Base-by-base conservation (phyloP, 2,888 invertebrate species). In the Alentia gelatinosa region DNA sequence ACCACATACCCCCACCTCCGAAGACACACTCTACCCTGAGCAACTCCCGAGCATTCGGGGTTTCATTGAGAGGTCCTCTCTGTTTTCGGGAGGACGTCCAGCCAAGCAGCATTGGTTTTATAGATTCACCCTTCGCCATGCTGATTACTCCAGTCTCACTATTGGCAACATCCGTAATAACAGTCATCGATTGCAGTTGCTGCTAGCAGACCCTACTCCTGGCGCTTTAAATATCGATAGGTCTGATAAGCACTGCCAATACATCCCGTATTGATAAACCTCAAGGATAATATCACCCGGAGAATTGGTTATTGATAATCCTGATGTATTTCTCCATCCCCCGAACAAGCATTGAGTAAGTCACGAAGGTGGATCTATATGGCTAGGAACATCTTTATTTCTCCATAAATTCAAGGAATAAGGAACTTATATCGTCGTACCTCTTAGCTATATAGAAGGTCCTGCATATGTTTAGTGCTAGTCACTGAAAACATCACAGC, bases 251-350 rank as follows among this genome's bases (percentile, higher is more conserved):
- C 39, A 35, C 79, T 37, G 79, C 79, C 79, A 79, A 79, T 79
- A 79, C 79, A 79, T 79, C n/a, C 37, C 79, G 15, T 39, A 79
- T 79, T 79, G 79, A 79, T 39, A 39, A 26, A 79, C 35, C 23
- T 12, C 23, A 26, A 23, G 79, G 79, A 39, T 79, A 79, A 79
- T 79, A 79, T 79, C 79, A 35, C 79, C 39, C 37, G 39, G 23
- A 79, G 79, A 79, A 79, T 79, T 79, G 79, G 79, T 39, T 79
- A 79, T 79, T 79, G 79, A 79, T 79, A 79, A 79, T 79, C 79
- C 79, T 33, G 23, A 35, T 4, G 79, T 39, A 79, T 39, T 79
- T 79, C 39, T 79, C 79, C 23, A 15, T 26, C 19, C 79, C 1
- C 68, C 30, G 19, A 56, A 9, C 47, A 42, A 42, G 47, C 47